Evolutionary conservation across 2,888 invertebrate species (phyloP), one percentile per base, ranked within the genome.

Genomic region (Teleogryllus oceanicus): DNA sequence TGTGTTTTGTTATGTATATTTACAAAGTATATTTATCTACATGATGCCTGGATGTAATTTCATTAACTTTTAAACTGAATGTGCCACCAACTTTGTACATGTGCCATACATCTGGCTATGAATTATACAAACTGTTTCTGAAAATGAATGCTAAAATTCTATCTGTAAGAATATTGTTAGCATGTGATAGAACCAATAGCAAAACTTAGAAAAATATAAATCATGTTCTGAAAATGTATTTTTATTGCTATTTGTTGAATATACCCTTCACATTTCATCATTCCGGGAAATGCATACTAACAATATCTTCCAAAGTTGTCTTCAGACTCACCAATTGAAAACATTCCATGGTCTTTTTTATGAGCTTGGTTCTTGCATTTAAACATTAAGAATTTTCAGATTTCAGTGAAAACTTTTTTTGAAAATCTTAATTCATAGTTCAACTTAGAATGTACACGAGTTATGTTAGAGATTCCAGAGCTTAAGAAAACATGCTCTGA

Each of bases 121-220:
- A 62, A 62, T 62, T 62, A 13, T 18, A 62, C 37, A 37, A 37
- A 37, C 37, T 37, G 37, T 37, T 62, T 62, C 62, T 18, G 62
- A 18, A n/a, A n/a, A 62, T 18, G 62, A 62, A 62, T 18, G n/a
- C n/a, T 62, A n/a, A 62, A 62, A n/a, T 62, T 62, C 62, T 62
- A 13, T 62, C 62, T 62, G 62, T 62, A 62, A 62, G 62, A 62
- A 62, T 62, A 18, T 62, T 62, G 62, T 62, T 62, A 62, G 62
- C 62, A 62, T 62, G 62, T 62, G 62, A 62, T 62, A 62, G 62
- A 62, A n/a, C 62, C 13, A 62, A 62, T 62, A 62, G 62, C 62
- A 62, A 62, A 62, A 62, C 62, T 62, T 62, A 62, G 62, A 62
- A 13, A 62, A 62, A 62, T 62, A 62, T 62, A 62, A 62, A 62